Percentiles rank a stretch among this genome's conserved stretches.
Evolutionary conservation across 2,113 vertebrate species (phyloP).

Genomic region (Sander vitreus): DNA sequence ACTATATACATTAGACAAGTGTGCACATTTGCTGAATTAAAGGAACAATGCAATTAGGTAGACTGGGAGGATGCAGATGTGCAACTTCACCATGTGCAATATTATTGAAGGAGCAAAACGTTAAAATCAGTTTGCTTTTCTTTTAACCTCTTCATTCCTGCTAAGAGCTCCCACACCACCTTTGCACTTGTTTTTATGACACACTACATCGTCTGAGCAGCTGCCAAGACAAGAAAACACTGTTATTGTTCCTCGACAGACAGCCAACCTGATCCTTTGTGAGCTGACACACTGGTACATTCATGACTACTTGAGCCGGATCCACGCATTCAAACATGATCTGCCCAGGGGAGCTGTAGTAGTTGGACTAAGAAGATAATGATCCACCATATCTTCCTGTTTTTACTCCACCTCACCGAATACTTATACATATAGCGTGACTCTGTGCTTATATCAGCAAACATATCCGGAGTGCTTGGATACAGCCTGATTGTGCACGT

Average conservation of each 20-base stretch:
- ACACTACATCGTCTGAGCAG: constrained; percentile 12
- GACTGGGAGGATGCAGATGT: no score
- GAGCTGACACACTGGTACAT: constrained; percentile 10
- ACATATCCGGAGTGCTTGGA: not conserved
- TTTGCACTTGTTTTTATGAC: constrained; percentile 10
- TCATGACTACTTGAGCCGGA: constrained; percentile 21
- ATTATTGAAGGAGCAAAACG: no score
- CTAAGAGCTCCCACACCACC: constrained; percentile 17
- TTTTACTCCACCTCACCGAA: not conserved
- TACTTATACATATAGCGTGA: not conserved
- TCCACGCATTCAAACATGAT: constrained; percentile 21
- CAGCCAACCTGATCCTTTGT: constrained; percentile 3
- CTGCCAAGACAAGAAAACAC: constrained; percentile 26
- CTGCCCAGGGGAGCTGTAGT: constrained; percentile 9
- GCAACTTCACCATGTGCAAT: no score
- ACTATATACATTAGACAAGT: no score
- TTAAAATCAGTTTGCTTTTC: not conserved
- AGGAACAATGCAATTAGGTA: no score
- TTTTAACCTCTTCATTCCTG: not conserved
- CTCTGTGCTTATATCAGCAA: not conserved
- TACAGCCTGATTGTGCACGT: not conserved
- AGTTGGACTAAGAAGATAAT: constrained; percentile 29
- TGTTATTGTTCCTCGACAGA: constrained; percentile 19
- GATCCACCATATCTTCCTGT: constrained; percentile 43
- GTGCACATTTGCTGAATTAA: no score